Base-by-base conservation (phyloP, 37 sponge, comb jelly and placozoan species). In the Aplysina aerophoba region DNA sequence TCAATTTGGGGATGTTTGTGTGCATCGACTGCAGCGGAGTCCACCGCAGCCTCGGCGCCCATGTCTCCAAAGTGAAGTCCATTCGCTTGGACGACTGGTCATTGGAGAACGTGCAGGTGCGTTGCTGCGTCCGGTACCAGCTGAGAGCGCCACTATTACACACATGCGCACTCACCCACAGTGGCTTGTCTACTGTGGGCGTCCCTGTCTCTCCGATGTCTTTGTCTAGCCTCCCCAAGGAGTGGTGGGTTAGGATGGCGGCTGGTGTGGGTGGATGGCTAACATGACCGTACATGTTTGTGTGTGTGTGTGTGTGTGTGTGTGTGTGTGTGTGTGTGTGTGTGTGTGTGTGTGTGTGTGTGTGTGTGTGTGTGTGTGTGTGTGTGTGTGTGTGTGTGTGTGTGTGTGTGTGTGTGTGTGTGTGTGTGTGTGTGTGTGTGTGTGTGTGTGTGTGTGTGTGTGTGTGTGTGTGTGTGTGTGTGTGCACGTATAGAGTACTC, bases 21-120 rank as follows among this genome's bases (percentile, higher is more conserved):
- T 93, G 93, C 78, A 93, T 93, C 50, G 85, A 85, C 40, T 93
- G 93, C 69, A 93, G 93, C 71, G 93, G 93, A 0, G 85, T 93
- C 19, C 90, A 89, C 53, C 81, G 93, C 11, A 78, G 90, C 34
- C 83, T 93, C 6, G 92, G 92, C 8, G 83, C 86, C 0, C 92
- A 92, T 57, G 57, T 92, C 50, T 30, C 82, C 58, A 89, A 87
- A 67, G 87, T 93, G 44, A 93, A 87, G 59, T 93, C 93, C 3
- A 21, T 87, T 19, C 38, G 35, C 3, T 81, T 93, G 22, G 90
- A 93, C 56, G 63, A 84, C 59, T 89, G 90, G 87, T 74, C 82
- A 8, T 80, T 87, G 8, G 90, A 93, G 38, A 55, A 74, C 41
- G 85, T 89, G 37, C 68, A 81, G 75, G 92, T 92, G 66, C 58